These are phyloP conservation scores for Cylindroiulus punctatus DNA, from an alignment of 2,888 invertebrate genomes.

Conservation along the genomic window DNA sequence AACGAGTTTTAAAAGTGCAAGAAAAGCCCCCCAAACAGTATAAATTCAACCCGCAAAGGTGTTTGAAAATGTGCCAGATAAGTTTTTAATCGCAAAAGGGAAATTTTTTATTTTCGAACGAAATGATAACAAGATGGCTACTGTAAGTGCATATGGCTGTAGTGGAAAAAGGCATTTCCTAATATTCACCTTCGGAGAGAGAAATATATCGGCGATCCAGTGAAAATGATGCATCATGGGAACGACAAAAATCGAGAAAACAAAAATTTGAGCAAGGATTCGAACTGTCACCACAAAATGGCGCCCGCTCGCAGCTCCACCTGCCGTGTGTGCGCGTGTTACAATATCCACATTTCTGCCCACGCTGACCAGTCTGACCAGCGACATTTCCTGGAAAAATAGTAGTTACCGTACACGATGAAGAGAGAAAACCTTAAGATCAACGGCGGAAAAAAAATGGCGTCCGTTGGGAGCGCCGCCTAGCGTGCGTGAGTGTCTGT, in stretches of 20 bases:
- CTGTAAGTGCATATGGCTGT: neutral
- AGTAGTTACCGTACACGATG: neutral
- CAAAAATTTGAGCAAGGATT: neutral
- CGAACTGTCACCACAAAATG: neutral
- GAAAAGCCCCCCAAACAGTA: neutral
- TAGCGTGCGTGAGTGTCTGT: conserved; percentile 35
- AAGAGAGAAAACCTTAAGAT: neutral
- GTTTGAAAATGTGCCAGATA: conserved; percentile 29
- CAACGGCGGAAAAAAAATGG: conserved; percentile 16
- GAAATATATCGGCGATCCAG: neutral
- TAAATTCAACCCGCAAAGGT: neutral
- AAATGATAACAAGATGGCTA: conserved; percentile 40
- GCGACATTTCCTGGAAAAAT: neutral
- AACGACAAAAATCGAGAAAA: neutral
- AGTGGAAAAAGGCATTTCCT: conserved; percentile 13
- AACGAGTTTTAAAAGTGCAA: conserved; percentile 27
- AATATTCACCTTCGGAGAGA: neutral
- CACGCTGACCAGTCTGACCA: neutral
- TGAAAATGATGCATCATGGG: neutral
- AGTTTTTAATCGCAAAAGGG: neutral
- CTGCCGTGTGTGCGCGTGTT: neutral
- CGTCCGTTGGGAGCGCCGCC: conserved; percentile 19
- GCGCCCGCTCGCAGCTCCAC: conserved; percentile 30
- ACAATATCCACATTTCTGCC: conserved; percentile 1
- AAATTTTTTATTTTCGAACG: neutral